Evolutionary conservation across 1,140 invertebrate genomes (phyloP), one percentile per base, ranked within the genome.

Genomic region (Ericerus pela): DNA sequence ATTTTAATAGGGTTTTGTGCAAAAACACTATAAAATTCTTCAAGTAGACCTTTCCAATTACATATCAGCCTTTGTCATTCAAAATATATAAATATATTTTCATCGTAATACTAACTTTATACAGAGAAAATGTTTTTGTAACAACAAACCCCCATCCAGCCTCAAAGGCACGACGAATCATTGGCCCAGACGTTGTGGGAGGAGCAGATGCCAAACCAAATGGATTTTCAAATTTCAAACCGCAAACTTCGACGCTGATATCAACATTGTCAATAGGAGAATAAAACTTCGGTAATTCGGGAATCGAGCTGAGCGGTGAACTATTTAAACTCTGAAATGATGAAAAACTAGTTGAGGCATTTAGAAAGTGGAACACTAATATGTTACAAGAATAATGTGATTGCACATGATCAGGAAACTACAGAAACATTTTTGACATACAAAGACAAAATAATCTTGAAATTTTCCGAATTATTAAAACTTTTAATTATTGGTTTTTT

Each of bases 121-220:
- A 88, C 3, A 99, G 71, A 8, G 80, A 76, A 69, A 93, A 99
- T 0, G 96, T 99, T 73, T 99, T 98, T 0, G 94, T 98, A 1
- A 99, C 81, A 53, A 82, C 88, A 68, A 95, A 99, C 2, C 79
- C 88, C 96, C 96, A 99, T 1, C 96, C 95, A 62, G 89, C 85
- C 71, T 96, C 81, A 67, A 97, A 98, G 18, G 87, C 85, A 60
- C 93, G 71, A 8, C 93, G 70, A 31, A 98, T 96, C 96, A 99
- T 99, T 0, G 93, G 79, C 18, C 85, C 81, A 47, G 84, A 83
- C 14, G 95, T 99, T 1, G 91, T 89, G 0, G 95, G 95, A 14
- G 96, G 91, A 1, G 96, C 96, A 31, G 91, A 96, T 12, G 96
- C 96, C 36, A 99, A 69, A 0, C 96, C 96, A 68, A 96, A 98